Conservation (phyloP, 2,797 vertebrate genomes). For the Hemibagrus guttatus region DNA sequence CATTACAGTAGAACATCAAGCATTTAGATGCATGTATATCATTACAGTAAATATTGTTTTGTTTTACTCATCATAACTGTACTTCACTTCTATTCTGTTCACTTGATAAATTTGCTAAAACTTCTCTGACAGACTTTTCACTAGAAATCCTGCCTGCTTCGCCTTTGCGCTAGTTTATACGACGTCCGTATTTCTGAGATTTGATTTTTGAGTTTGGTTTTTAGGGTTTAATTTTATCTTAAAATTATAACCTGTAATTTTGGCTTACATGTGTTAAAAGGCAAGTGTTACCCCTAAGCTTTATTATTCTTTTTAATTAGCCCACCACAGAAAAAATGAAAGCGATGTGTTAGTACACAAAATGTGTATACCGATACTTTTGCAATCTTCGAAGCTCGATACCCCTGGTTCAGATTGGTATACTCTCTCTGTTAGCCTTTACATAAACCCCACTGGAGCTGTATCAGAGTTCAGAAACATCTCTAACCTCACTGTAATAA, state of each 20-base stretch:
- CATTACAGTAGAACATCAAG: background rate
- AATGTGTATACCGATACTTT: background rate
- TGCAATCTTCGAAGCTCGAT: background rate
- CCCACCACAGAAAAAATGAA: background rate
- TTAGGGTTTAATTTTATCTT: background rate
- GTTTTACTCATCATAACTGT: too few species aligned
- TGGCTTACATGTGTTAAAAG: background rate
- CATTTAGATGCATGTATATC: background rate
- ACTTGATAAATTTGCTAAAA: background rate
- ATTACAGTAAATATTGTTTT: background rate
- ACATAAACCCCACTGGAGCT: background rate
- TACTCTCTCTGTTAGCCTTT: background rate
- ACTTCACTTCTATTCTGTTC: background rate
- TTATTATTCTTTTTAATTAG: background rate
- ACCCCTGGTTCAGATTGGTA: background rate
- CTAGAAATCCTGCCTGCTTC: background rate
- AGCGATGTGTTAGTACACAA: background rate
- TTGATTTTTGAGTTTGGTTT: background rate
- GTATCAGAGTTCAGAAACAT: background rate
- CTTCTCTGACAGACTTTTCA: background rate
- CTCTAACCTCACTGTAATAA: background rate
- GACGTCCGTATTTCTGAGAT: background rate
- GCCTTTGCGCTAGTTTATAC: background rate
- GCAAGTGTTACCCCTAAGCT: background rate
- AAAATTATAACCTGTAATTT: background rate